These are phyloP conservation scores for Mythimna albipuncta DNA, from an alignment of 2,888 invertebrate species.

Conservation along the genomic window DNA sequence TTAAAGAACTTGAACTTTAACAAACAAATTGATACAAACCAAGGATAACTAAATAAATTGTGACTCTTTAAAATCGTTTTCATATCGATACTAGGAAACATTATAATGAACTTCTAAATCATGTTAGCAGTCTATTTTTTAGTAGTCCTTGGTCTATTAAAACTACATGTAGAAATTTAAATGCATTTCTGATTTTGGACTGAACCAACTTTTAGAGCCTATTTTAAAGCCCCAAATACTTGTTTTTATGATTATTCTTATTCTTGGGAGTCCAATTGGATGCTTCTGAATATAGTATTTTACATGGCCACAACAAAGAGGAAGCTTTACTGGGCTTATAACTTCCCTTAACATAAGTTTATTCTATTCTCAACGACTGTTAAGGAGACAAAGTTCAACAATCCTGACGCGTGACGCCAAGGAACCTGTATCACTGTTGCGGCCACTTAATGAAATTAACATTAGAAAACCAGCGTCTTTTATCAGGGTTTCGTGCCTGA, in stretches of 20 bases:
- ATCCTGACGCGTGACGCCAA: too few species aligned
- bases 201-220: neutral
- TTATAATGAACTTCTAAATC: neutral
- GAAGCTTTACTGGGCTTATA: neutral
- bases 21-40: constrained; percentile 9
- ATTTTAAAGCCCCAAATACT: neutral
- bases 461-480: neutral
- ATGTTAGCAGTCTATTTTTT: neutral
- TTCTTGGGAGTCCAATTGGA: neutral
- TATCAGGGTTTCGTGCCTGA: neutral
- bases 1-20: constrained; percentile 14
- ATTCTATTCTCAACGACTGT: neutral
- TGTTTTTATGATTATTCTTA: neutral
- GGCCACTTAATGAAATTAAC: neutral
- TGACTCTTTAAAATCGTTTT: too few species aligned
- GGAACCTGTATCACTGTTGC: constrained; percentile 1
- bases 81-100: neutral
- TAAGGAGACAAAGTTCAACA: neutral
- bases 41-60: constrained; percentile 1
- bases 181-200: constrained; percentile 33
- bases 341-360: neutral
- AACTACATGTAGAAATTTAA: constrained; percentile 2
- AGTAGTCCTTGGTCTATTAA: constrained; percentile 30
- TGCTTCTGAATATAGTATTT: neutral
- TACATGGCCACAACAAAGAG: neutral